Base-by-base conservation (phyloP, 2,797 vertebrate species). In the Gadopsis bispinosus region DNA sequence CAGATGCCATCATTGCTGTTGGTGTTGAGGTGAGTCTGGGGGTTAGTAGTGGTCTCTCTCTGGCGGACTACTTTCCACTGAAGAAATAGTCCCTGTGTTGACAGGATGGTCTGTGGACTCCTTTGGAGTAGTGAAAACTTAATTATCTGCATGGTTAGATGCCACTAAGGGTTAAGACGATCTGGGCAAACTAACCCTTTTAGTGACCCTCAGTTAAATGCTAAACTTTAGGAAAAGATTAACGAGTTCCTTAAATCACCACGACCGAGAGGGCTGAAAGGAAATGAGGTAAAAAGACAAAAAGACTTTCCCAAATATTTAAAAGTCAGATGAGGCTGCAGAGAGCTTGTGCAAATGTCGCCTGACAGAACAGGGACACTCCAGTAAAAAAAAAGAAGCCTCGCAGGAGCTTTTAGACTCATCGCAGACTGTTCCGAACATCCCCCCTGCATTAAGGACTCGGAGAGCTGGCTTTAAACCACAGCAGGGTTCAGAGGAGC, bases 401-500 rank as follows among this genome's bases (percentile, higher is more conserved):
- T 73, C 45, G 11, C 72, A 1, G 71, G 77, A 80, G 75, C 81
- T 78, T 83, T 79, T 69, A 87, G 50, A 33, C 63, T 72, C 66
- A 17, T 12, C 33, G 7, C 64, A 22, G 53, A 48, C 62, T 63
- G 48, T 77, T 78, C 47, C 12, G 1, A 35, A 69, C 74, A 35
- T 76, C 81, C n/a, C 48, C 50, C 51, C 61, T 19, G 39, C 59
- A 61, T 73, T 58, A 50, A 35, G 58, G 48, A 22, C 63, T 54
- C 56, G 0, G 29, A 60, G 64, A 80, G 62, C 26, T 58, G 60
- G 22, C 68, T 86, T 53, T 37, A 35, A 75, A 81, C 62, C 69
- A 14, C 77, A 75, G 71, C 74, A 26, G 80, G 82, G 20, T 70
- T 77, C 63, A 73, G 29, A 75, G 60, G 1, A 14, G 71, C 77